phyloP scores from a whole-genome alignment of 2,888 invertebrate genomes.

The Stegophylla sp. region DNA sequence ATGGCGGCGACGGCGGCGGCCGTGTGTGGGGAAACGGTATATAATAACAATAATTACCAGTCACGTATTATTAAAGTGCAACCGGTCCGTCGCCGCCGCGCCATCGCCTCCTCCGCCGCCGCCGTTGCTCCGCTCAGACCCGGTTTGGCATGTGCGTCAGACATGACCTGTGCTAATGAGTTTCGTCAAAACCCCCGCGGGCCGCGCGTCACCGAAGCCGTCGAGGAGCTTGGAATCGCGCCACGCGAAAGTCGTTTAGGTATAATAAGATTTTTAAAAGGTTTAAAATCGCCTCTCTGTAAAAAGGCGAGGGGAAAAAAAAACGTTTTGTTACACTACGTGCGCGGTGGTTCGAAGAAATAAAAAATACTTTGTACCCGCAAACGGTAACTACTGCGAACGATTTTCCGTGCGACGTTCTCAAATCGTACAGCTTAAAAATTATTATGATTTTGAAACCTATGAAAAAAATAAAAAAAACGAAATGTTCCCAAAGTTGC shows the following conservation, averaged over 20 bases:
- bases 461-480: no score
- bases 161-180: slow-evolving; percentile 56
- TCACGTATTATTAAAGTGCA: slow-evolving; percentile 33
- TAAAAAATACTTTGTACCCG: no score
- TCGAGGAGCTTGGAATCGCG: not conserved
- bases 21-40: slow-evolving; percentile 20
- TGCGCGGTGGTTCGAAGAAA: no score
- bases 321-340: no score
- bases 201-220: not conserved
- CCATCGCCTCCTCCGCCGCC: not conserved
- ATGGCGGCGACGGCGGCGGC: slow-evolving; percentile 14
- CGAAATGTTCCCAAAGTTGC: no score
- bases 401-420: no score
- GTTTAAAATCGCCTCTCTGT: no score
- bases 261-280: no score
- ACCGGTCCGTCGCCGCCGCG: slow-evolving; percentile 38
- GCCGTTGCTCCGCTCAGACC: not conserved
- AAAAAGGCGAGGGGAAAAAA: no score
- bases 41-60: slow-evolving; percentile 53
- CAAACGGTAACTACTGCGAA: not conserved
- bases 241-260: no score
- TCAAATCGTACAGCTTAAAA: no score
- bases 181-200: slow-evolving; percentile 32
- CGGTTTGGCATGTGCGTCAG: slow-evolving; percentile 39
- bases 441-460: no score